Evolutionary conservation across 2,888 invertebrate genomes (phyloP), one percentile per base, ranked within the genome.

Genomic region (Empis stercorea): DNA sequence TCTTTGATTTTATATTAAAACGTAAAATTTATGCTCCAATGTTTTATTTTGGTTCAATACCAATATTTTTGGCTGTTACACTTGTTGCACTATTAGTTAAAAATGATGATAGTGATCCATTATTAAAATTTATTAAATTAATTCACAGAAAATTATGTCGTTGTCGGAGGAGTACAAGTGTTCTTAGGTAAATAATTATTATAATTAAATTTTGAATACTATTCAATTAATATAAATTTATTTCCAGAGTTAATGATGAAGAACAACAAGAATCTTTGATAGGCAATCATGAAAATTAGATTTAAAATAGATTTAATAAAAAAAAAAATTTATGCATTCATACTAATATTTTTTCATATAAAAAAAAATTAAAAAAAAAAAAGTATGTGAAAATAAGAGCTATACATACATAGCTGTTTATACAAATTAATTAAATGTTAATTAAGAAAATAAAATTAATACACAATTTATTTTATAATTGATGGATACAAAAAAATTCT

Each of bases 21-120:
- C 73, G 76, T 56, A 79, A 84, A 55, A 72, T 79, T 14, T 81
- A 79, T 58, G 75, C 80, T 11, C 73, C 74, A 42, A 71, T 82
- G 58, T 87, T 89, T 65, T 86, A 87, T 63, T 66, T 84, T 41
- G 89, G 91, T 30, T 78, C 82, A 5, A 64, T 86, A 51, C 88
- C 88, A 36, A 81, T 88, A 71, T 73, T 88, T 57, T 54, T 84
- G 44, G 62, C 68, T 20, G 51, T 69, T 48, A 46, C 68, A 11
- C 48, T 69, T 30, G 62, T 73, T 36, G 80, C 86, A 40, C 81
- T 91, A 64, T 71, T 88, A 44, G 78, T 83, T 42, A 82, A 86
- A 64, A 84, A 81, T 61, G 87, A 88, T 61, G 84, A 84, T 62
- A 84, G 84, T 76, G 88, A 89, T 72, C 88, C 88, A 34, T 76